phyloP scores from a whole-genome alignment of 1,140 invertebrate genomes.

The Drosophila parabipectinata region DNA sequence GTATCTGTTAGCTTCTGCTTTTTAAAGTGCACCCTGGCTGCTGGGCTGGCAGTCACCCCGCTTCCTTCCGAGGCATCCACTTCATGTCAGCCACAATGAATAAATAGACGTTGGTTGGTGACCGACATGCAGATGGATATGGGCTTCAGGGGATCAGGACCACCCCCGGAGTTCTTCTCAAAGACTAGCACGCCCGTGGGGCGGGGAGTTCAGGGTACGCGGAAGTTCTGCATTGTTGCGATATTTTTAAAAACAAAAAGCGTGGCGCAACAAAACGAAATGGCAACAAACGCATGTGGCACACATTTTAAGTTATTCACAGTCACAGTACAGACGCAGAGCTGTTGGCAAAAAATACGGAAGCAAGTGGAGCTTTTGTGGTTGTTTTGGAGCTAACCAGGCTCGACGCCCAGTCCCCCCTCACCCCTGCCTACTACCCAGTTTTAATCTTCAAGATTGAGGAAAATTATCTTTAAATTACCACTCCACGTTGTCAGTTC shows the following conservation, averaged over 20 bases:
- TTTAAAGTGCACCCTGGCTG: constrained; percentile 45
- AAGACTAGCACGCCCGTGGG: constrained; percentile 26
- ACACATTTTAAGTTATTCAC: constrained; percentile 60
- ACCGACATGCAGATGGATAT: constrained; percentile 4
- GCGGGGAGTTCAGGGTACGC: constrained; percentile 27
- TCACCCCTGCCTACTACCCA: background rate
- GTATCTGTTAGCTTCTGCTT: constrained; percentile 55
- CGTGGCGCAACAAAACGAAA: constrained; percentile 24
- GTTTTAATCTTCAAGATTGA: constrained; percentile 12
- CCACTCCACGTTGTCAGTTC: constrained; percentile 56
- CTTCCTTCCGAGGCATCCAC: constrained; percentile 20
- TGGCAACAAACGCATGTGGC: constrained; percentile 64
- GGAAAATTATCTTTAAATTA: constrained; percentile 41
- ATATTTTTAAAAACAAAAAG: constrained; percentile 40
- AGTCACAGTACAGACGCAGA: constrained; percentile 7
- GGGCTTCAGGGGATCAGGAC: constrained; percentile 29
- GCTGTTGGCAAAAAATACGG: constrained; percentile 10
- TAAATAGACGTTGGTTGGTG: constrained; percentile 35
- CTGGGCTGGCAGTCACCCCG: background rate
- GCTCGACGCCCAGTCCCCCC: background rate
- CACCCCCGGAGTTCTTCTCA: constrained; percentile 43
- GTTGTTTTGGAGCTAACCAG: background rate
- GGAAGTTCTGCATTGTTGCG: constrained; percentile 66
- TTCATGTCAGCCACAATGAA: constrained; percentile 64
- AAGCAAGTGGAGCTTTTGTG: constrained; percentile 35